phyloP scores from a whole-genome alignment of 2,113 vertebrate genomes.

The Mesembrinibis cayennensis region DNA sequence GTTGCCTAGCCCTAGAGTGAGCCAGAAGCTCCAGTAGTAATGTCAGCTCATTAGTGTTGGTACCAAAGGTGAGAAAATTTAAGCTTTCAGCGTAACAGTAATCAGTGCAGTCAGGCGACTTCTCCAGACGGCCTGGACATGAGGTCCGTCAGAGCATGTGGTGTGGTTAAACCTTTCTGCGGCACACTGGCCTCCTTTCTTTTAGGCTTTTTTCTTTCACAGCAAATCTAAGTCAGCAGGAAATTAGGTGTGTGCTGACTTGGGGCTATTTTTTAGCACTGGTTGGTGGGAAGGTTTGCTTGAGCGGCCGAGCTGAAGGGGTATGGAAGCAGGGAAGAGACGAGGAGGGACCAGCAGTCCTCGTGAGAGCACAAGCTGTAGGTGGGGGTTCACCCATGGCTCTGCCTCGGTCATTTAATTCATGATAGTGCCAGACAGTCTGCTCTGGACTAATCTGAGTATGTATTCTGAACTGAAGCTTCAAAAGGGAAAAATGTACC shows the following conservation, averaged over 20 bases:
- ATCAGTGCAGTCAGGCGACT: not conserved
- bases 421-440: too few relatives aligned
- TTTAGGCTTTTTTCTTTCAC: not conserved
- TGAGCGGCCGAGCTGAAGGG: rapidly evolving
- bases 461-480: not conserved
- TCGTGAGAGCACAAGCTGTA: rapidly evolving
- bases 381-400: not conserved
- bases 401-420: not conserved
- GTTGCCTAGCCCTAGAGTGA: not conserved
- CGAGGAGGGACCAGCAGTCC: not conserved
- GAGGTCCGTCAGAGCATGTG: rapidly evolving
- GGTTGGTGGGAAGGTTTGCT: not conserved
- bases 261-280: not conserved
- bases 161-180: not conserved
- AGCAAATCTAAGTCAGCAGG: not conserved
- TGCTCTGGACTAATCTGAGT: not conserved
- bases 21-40: not conserved
- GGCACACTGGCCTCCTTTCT: not conserved
- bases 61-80: not conserved
- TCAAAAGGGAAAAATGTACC: not conserved
- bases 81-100: not conserved
- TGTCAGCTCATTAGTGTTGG: not conserved
- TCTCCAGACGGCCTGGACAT: not conserved
- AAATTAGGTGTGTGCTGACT: not conserved
- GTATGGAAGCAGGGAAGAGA: not conserved